Evolutionary conservation across 2,113 vertebrate genomes (phyloP).

Genomic region (Calyptommatus sinebrachiatus): DNA sequence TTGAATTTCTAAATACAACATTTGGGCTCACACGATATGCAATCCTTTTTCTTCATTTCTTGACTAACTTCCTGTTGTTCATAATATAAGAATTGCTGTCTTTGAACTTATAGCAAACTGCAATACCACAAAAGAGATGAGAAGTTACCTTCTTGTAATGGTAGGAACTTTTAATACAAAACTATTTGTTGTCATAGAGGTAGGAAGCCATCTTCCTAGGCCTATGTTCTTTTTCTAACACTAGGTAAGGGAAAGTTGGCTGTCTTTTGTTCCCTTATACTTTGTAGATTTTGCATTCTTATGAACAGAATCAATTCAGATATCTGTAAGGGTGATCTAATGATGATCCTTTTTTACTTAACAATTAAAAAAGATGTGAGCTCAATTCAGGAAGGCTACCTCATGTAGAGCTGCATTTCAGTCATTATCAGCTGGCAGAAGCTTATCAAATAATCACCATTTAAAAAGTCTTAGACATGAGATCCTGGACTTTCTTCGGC

Average conservation of each 20-base stretch:
- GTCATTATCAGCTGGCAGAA: not conserved
- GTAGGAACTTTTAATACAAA: not conserved
- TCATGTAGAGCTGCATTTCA: not conserved
- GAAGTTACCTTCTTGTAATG: not conserved
- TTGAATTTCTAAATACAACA: slow-evolving; percentile 8
- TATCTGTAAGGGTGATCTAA: not conserved
- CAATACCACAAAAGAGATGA: not conserved
- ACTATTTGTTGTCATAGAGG: not conserved
- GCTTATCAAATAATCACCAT: slow-evolving; percentile 1
- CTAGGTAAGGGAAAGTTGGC: not conserved
- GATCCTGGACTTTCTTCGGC: not conserved
- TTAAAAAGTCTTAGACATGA: not conserved
- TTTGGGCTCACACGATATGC: not conserved
- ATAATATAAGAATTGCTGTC: not conserved
- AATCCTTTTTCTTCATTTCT: not conserved
- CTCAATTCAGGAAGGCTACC: slow-evolving; percentile 7
- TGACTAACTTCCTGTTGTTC: slow-evolving; percentile 13
- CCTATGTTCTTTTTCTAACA: not conserved
- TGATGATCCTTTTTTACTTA: not conserved
- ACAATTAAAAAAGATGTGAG: not conserved
- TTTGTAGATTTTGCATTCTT: not conserved
- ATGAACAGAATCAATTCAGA: not conserved
- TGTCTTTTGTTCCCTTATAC: slow-evolving; percentile 1
- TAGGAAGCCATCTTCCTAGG: not conserved
- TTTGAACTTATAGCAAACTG: slow-evolving; percentile 1